Evolutionary conservation across 2,797 vertebrate species (phyloP).

Genomic region (Amniataba percoides): DNA sequence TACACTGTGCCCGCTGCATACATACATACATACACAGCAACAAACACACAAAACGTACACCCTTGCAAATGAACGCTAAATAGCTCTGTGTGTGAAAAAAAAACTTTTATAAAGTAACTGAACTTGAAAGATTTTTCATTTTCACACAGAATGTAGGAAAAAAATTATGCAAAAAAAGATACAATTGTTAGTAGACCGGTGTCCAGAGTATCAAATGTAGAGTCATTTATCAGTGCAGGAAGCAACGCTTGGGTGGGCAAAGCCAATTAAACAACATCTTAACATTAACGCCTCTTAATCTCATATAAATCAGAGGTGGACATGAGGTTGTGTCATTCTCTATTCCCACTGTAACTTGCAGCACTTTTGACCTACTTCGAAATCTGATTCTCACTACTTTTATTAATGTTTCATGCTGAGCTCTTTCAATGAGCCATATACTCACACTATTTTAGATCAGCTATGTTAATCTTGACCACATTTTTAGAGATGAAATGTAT

Average conservation of each 20-base stretch:
- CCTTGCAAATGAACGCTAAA: not conserved
- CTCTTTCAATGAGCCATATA: slow-evolving; percentile 2
- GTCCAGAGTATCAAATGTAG: not conserved
- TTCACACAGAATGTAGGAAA: too few relatives aligned
- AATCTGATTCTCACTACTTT: not conserved
- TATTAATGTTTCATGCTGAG: too few relatives aligned
- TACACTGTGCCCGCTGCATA: not conserved
- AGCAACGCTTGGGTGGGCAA: not conserved
- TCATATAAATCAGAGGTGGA: too few relatives aligned
- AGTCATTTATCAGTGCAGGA: not conserved
- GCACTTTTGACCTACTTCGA: slow-evolving; percentile 1
- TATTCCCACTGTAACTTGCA: too few relatives aligned
- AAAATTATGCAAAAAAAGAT: too few relatives aligned
- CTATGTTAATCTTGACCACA: not conserved
- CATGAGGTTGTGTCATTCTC: too few relatives aligned
- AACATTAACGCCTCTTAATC: too few relatives aligned
- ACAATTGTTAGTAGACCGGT: not conserved
- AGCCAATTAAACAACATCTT: not conserved
- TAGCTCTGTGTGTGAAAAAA: not conserved
- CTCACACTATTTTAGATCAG: not conserved
- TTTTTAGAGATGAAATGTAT: not conserved
- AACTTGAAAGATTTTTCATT: too few relatives aligned
- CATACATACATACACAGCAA: too few relatives aligned
- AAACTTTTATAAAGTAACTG: too few relatives aligned
- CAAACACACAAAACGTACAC: not conserved